Conservation (phyloP, 2,797 vertebrate species). For the Acanthurus leucopareius region DNA sequence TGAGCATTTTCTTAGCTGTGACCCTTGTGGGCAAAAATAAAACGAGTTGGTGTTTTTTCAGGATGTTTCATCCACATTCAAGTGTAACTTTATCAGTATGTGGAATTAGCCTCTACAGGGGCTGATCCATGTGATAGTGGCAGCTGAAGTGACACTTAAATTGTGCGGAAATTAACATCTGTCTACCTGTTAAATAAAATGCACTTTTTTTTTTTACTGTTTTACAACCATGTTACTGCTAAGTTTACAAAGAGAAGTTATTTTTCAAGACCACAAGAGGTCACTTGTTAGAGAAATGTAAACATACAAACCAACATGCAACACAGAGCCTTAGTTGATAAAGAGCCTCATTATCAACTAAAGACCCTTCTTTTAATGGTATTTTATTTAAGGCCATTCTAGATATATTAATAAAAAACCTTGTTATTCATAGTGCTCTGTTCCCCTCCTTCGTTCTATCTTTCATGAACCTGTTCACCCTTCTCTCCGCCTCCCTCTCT, state of each 20-base stretch:
- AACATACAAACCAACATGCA: no score
- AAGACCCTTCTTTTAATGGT: neutral
- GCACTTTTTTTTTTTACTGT: neutral
- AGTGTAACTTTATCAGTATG: neutral
- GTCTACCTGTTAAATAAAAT: neutral
- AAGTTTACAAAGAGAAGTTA: no score
- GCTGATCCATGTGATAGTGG: neutral
- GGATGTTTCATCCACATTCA: neutral
- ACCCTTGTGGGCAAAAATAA: neutral
- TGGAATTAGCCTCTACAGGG: no score
- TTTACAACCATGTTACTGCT: neutral
- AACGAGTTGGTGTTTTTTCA: neutral
- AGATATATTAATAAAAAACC: neutral
- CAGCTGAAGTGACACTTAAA: neutral
- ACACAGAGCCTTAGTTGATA: no score
- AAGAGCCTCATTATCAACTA: no score
- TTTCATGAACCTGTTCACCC: conserved; percentile 45
- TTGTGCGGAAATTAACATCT: neutral
- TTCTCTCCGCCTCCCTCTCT: conserved; percentile 35
- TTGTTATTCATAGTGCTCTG: conserved; percentile 7
- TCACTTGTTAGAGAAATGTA: no score
- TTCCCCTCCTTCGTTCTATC: neutral
- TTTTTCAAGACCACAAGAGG: no score
- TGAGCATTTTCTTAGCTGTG: neutral
- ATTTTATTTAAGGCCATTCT: neutral